These are phyloP conservation scores for Mobula birostris DNA, from an alignment of 2,113 vertebrate species.

Conservation along the genomic window DNA sequence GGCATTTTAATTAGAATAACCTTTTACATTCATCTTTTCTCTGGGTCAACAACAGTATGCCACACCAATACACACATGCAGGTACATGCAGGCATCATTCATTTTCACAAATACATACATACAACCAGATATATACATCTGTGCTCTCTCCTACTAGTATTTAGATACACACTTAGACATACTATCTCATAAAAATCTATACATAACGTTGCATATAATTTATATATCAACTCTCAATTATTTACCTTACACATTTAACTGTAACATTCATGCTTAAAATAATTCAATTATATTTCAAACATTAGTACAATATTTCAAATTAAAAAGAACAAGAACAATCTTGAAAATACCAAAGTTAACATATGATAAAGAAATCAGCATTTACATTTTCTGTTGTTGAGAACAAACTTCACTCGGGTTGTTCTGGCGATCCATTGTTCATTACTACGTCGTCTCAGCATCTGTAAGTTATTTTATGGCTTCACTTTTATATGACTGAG, in stretches of 20 bases:
- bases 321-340: neutral
- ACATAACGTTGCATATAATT: no score
- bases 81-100: neutral
- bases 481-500: neutral
- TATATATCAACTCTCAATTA: neutral
- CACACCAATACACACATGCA: neutral
- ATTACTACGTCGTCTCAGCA: neutral
- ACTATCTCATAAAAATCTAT: neutral
- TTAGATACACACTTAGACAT: neutral
- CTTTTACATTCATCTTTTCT: neutral
- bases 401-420: neutral
- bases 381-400: constrained; percentile 18
- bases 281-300: neutral
- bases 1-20: neutral
- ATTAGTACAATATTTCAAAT: neutral
- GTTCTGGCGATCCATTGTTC: neutral
- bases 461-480: neutral
- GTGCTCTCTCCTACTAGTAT: no score
- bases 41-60: neutral
- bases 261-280: constrained; percentile 10
- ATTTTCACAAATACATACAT: neutral
- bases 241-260: neutral
- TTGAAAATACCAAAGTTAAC: neutral
- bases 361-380: neutral
- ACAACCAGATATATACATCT: neutral